Percentiles rank a stretch among this genome's conserved stretches.
These are phyloP conservation scores for Thalassoma bifasciatum DNA, from an alignment of 2,113 vertebrate species.

Conservation along the genomic window DNA sequence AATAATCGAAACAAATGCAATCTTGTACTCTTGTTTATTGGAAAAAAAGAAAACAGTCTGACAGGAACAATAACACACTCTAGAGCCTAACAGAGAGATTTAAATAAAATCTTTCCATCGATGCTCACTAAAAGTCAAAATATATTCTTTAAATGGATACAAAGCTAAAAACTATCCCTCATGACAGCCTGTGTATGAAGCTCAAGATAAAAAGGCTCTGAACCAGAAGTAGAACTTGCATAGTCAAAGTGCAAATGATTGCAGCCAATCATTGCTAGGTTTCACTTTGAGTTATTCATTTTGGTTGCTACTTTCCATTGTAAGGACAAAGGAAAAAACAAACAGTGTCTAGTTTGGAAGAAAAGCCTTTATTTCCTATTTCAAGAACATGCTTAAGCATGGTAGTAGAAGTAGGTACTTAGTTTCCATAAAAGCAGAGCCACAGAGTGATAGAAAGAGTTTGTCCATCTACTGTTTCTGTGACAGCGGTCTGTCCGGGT, in stretches of 20 bases:
- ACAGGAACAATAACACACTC: conserved; percentile 72
- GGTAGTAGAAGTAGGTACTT: conserved; percentile 64
- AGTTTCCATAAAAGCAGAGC: conserved; percentile 72
- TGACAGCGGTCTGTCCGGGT: conserved; percentile 58
- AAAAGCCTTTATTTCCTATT: conserved; percentile 84
- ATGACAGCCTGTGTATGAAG: conserved; percentile 12
- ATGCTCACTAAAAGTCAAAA: conserved; percentile 38
- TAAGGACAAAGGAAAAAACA: conserved; percentile 59
- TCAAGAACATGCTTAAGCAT: conserved; percentile 74
- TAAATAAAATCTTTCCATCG: conserved; percentile 36
- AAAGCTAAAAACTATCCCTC: conserved; percentile 41
- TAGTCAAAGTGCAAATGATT: neutral
- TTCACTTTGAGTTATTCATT: neutral
- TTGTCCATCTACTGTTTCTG: conserved; percentile 65
- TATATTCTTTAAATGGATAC: conserved; percentile 49
- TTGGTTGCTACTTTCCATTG: neutral
- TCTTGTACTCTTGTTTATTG: conserved; percentile 78
- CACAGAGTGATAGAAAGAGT: conserved; percentile 71
- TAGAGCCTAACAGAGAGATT: conserved; percentile 63
- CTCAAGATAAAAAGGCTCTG: conserved; percentile 16
- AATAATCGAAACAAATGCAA: conserved; percentile 63
- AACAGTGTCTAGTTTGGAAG: conserved; percentile 75
- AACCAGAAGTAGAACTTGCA: neutral
- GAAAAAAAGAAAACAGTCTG: conserved; percentile 74
- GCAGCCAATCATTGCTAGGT: neutral